A percentile compares a stretch with the other conserved stretches of the same genome.
Conservation (phyloP, 2,797 vertebrate species). For the Pachyuromys duprasi region DNA sequence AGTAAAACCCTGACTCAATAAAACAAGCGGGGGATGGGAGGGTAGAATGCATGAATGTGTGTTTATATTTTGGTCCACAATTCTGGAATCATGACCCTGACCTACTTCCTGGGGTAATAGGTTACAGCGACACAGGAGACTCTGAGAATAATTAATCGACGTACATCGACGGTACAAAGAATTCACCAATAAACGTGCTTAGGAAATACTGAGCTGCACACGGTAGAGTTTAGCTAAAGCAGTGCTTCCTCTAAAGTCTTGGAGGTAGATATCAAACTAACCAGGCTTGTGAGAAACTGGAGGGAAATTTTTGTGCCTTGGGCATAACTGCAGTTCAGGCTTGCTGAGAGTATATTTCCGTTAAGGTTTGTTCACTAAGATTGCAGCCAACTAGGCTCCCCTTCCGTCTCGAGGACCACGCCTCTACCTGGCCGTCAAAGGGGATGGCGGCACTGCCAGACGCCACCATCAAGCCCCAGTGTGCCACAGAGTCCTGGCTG, state of each 20-base stretch:
- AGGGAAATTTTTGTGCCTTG: not conserved
- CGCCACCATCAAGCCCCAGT: not conserved
- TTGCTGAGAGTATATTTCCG: not conserved
- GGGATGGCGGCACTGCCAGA: not conserved
- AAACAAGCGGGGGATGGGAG: no score
- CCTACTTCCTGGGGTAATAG: not conserved
- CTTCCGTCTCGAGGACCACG: not conserved
- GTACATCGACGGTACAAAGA: not conserved
- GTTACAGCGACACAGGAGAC: not conserved
- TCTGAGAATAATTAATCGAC: no score
- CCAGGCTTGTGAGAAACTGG: not conserved
- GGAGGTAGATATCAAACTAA: not conserved
- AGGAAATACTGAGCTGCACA: no score
- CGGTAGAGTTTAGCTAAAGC: not conserved
- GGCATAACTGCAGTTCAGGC: not conserved
- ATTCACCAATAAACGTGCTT: not conserved
- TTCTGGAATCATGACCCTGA: not conserved
- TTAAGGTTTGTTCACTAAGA: not conserved
- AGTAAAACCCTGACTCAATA: not conserved
- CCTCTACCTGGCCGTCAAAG: not conserved
- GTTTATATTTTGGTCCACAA: not conserved
- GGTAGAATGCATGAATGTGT: not conserved
- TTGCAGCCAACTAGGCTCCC: not conserved
- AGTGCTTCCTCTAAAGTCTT: not conserved
- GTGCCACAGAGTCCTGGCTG: not conserved